A percentile compares a stretch with the other conserved stretches of the same genome.
phyloP scores from a whole-genome alignment of 2,888 invertebrate genomes.

The Alcis repandata region DNA sequence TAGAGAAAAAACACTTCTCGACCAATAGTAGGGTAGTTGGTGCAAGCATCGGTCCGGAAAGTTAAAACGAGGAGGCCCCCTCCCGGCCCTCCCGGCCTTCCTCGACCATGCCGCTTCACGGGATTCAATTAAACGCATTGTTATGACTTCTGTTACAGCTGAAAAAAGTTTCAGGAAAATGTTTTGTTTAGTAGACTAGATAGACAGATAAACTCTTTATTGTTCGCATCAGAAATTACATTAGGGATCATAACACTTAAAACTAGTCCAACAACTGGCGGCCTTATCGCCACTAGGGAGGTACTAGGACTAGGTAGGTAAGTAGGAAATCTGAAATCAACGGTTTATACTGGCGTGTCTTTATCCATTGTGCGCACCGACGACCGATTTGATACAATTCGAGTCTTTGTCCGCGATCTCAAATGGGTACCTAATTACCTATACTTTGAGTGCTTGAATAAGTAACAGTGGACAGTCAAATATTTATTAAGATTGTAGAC shows the following conservation, averaged over 20 bases:
- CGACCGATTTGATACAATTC: too few relatives aligned
- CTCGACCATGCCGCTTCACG: constrained; percentile 55
- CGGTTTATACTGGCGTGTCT: too few relatives aligned
- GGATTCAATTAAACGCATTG: constrained; percentile 65
- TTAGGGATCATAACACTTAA: not conserved
- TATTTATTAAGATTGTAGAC: too few relatives aligned
- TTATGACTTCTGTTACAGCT: constrained; percentile 41
- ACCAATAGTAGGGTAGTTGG: constrained; percentile 41
- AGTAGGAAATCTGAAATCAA: too few relatives aligned
- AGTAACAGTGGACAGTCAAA: too few relatives aligned
- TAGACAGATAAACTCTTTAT: not conserved
- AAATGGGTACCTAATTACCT: too few relatives aligned
- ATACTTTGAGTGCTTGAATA: too few relatives aligned
- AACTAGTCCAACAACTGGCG: too few relatives aligned
- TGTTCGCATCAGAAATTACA: not conserved
- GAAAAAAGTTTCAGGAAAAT: constrained; percentile 4
- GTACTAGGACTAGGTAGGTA: too few relatives aligned
- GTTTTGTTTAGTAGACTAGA: not conserved
- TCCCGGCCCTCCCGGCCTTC: constrained; percentile 44
- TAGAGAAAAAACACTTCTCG: not conserved
- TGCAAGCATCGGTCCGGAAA: constrained; percentile 65
- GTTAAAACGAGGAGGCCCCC: constrained; percentile 67
- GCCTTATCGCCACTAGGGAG: too few relatives aligned
- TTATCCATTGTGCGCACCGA: too few relatives aligned
- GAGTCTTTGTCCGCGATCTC: too few relatives aligned